phyloP scores from a whole-genome alignment of 2,888 invertebrate genomes.

The Pseudolycoriella hygida region DNA sequence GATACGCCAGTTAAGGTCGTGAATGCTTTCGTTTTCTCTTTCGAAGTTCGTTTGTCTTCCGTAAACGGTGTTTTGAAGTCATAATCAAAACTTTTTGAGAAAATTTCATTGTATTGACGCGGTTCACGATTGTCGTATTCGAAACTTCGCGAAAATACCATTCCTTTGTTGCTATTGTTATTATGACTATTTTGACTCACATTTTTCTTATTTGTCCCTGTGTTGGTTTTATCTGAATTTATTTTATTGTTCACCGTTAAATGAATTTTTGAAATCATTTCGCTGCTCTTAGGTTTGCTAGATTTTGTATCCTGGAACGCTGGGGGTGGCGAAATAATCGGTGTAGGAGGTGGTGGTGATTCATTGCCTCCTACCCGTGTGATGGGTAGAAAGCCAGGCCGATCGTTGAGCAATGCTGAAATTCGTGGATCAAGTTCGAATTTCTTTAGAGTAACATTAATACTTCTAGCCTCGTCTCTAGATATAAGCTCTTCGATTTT shows the following conservation, averaged over 20 bases:
- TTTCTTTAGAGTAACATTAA: constrained; percentile 12
- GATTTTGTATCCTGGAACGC: constrained; percentile 42
- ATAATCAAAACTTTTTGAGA: constrained; percentile 29
- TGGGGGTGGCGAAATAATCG: constrained; percentile 50
- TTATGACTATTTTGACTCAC: not conserved
- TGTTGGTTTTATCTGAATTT: no score
- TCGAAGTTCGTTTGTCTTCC: constrained; percentile 5
- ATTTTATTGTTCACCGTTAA: not conserved
- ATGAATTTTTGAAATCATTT: constrained; percentile 4
- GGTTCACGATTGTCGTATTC: constrained; percentile 26
- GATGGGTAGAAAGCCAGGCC: constrained; percentile 28
- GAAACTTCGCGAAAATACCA: constrained; percentile 29
- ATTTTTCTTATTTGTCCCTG: no score
- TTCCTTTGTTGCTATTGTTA: constrained; percentile 17
- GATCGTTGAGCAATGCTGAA: constrained; percentile 25
- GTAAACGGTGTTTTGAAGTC: constrained; percentile 17
- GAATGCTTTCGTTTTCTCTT: constrained; percentile 25
- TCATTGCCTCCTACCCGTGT: constrained; percentile 23
- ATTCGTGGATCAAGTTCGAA: constrained; percentile 21
- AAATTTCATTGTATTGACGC: constrained; percentile 25
- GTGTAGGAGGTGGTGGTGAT: constrained; percentile 46
- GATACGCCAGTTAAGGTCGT: constrained; percentile 27
- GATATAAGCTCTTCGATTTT: constrained; percentile 29
- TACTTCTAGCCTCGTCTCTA: constrained; percentile 20
- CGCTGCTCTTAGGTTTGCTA: constrained; percentile 1